A percentile compares a stretch with the other conserved stretches of the same genome.
Evolutionary conservation across 2,113 vertebrate genomes (phyloP).

Genomic region (Monopterus albus): DNA sequence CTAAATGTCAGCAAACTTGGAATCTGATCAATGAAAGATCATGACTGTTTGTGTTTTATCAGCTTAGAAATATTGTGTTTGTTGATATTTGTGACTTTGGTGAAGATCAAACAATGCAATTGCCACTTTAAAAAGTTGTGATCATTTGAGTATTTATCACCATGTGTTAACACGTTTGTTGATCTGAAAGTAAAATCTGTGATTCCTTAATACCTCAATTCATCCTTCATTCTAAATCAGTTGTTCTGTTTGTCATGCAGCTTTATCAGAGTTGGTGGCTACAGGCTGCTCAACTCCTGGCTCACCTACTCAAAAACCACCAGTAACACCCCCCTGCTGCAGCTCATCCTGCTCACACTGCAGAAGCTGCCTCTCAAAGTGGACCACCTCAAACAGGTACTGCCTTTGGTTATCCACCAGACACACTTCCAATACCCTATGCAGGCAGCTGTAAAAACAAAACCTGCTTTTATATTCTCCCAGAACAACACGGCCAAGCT

Average conservation of each 20-base stretch:
- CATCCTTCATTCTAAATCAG: not conserved
- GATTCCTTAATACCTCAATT: not conserved
- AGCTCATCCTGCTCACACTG: constrained; percentile 92
- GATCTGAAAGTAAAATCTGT: no score
- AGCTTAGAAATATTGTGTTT: no score
- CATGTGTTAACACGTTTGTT: no score
- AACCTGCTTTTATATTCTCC: not conserved
- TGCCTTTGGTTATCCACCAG: not conserved
- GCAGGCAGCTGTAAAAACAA: not conserved
- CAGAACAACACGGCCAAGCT: constrained; percentile 97
- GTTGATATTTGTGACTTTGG: no score
- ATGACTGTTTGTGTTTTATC: no score
- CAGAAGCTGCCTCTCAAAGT: constrained; percentile 95
- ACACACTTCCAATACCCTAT: no score
- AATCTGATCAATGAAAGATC: no score
- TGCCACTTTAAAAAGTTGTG: no score
- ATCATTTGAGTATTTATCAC: no score
- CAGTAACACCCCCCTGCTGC: constrained; percentile 90
- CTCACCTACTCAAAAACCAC: constrained; percentile 90
- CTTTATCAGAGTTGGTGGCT: constrained; percentile 92
- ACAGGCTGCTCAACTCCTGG: constrained; percentile 93
- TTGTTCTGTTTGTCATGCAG: constrained; percentile 61
- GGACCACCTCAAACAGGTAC: constrained; percentile 94
- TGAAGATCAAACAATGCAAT: no score
- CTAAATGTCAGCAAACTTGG: no score